These are phyloP conservation scores for Xestoiulus laeticollis DNA, from an alignment of 2,888 invertebrate genomes.

Conservation along the genomic window DNA sequence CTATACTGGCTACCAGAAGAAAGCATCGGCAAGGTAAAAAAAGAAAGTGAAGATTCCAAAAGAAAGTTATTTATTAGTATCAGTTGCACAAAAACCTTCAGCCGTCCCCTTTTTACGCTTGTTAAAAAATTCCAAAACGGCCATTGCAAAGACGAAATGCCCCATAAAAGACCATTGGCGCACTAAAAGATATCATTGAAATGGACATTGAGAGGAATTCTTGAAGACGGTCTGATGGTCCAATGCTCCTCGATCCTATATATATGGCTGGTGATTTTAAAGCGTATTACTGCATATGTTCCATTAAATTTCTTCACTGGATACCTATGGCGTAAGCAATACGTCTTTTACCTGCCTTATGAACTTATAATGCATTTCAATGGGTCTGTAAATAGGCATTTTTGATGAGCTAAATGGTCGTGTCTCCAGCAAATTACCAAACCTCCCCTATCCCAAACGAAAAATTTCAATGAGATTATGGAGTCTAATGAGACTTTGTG, in stretches of 20 bases:
- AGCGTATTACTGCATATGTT: neutral
- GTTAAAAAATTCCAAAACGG: conserved; percentile 27
- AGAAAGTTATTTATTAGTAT: conserved; percentile 41
- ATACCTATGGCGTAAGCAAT: neutral
- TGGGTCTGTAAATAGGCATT: neutral
- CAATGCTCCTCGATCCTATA: neutral
- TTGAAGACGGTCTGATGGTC: neutral
- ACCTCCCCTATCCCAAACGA: too few relatives aligned
- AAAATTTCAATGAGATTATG: too few relatives aligned
- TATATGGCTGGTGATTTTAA: neutral
- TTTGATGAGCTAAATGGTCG: neutral
- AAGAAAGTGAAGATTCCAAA: conserved; percentile 41
- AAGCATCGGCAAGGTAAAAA: neutral
- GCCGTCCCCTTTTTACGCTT: conserved; percentile 34
- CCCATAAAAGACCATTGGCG: neutral
- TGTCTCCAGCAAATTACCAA: neutral
- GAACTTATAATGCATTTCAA: neutral
- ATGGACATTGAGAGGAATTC: neutral
- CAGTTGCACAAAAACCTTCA: conserved; percentile 34
- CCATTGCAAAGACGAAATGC: neutral
- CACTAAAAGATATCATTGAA: conserved; percentile 25
- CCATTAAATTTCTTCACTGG: neutral
- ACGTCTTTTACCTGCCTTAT: neutral
- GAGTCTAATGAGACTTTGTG: too few relatives aligned
- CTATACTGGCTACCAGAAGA: neutral